A percentile compares a stretch with the other conserved stretches of the same genome.
phyloP scores from a whole-genome alignment of 2,797 vertebrate genomes.

The Gobionotothen gibberifrons region DNA sequence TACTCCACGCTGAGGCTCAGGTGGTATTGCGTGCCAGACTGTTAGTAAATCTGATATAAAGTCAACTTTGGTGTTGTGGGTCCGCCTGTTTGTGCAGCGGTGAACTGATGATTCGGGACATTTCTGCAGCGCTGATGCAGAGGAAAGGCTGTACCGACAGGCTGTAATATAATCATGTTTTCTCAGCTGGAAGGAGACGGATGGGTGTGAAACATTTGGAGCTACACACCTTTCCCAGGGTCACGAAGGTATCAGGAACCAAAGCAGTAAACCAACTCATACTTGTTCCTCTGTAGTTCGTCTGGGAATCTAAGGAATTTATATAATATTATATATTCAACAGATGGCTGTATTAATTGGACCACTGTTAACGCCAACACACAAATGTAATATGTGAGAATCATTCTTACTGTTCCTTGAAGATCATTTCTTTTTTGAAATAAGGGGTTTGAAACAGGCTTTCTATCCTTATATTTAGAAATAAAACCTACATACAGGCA shows the following conservation, averaged over 20 bases:
- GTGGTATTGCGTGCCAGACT: constrained; percentile 16
- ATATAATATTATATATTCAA: not conserved
- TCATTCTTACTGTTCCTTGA: not conserved
- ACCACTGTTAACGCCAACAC: not conserved
- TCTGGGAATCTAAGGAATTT: not conserved
- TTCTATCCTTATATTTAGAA: not conserved
- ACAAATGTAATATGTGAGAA: not conserved
- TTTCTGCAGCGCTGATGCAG: constrained; percentile 54
- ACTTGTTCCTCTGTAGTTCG: not conserved
- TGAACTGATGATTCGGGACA: constrained; percentile 33
- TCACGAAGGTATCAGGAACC: not conserved
- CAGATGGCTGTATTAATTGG: not conserved
- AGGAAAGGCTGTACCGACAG: constrained; percentile 27
- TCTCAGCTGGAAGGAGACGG: constrained; percentile 57
- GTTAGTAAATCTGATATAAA: constrained; percentile 29
- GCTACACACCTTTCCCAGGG: constrained; percentile 2
- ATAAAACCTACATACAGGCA: not conserved
- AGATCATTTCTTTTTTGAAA: not conserved
- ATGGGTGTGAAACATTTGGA: not conserved
- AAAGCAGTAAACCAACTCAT: not conserved
- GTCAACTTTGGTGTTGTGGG: constrained; percentile 27
- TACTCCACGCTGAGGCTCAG: not conserved
- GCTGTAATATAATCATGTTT: constrained; percentile 50
- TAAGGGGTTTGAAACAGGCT: not conserved
- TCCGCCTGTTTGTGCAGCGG: constrained; percentile 42